phyloP scores from a whole-genome alignment of 2,113 vertebrate species.

The Leucosticte australis region DNA sequence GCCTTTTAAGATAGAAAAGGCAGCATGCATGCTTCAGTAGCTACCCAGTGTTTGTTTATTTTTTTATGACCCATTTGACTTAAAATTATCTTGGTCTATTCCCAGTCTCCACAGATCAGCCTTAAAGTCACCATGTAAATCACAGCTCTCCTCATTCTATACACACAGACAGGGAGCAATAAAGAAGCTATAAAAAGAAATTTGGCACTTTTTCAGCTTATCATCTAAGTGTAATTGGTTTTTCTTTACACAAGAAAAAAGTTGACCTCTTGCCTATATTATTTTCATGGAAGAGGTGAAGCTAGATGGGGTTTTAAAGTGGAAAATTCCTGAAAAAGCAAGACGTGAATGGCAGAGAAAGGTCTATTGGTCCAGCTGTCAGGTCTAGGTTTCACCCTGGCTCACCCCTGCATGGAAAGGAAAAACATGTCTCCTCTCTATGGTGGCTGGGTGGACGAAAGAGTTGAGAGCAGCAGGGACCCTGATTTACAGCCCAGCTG shows the following conservation, averaged over 20 bases:
- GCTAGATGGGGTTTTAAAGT: not conserved
- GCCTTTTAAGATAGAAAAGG: not conserved
- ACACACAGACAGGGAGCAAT: conserved; percentile 30
- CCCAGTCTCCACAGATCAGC: not conserved
- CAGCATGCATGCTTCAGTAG: not conserved
- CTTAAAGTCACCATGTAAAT: not conserved
- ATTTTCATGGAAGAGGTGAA: not conserved
- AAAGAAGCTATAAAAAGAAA: conserved; percentile 57
- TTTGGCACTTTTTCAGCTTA: conserved; percentile 49
- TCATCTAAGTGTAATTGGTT: not conserved
- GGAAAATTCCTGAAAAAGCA: conserved; percentile 20
- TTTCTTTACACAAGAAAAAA: conserved; percentile 22
- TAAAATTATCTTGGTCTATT: not conserved
- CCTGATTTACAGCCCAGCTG: conserved; percentile 49
- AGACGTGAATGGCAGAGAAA: not conserved
- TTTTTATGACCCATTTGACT: conserved; percentile 26
- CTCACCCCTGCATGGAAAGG: conserved; percentile 7
- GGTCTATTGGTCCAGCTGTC: not conserved
- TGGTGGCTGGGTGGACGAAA: not conserved
- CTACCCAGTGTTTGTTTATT: not conserved
- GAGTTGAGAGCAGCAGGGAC: conserved; percentile 45
- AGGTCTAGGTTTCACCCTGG: conserved; percentile 39
- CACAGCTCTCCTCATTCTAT: not conserved
- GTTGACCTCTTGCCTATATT: conserved; percentile 20
- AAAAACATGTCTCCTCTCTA: conserved; percentile 31